These are phyloP conservation scores for Brachymystax lenok DNA, from an alignment of 2,797 vertebrate genomes.

Conservation along the genomic window DNA sequence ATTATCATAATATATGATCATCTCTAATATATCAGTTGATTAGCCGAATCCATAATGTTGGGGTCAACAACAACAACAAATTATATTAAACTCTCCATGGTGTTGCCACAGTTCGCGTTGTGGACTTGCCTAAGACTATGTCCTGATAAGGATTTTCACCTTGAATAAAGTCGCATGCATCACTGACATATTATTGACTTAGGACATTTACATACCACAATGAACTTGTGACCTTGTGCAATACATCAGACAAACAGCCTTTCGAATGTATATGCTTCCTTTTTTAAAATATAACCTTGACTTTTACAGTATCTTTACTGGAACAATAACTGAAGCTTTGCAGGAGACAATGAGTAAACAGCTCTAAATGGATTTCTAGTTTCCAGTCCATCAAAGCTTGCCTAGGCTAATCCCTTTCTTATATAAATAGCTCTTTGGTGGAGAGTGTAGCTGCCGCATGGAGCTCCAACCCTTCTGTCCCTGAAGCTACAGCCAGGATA, in stretches of 20 bases:
- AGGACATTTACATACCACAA: not conserved
- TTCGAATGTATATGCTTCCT: not conserved
- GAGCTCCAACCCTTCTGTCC: conserved; percentile 86
- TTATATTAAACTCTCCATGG: not conserved
- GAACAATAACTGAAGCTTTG: not conserved
- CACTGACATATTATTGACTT: not conserved
- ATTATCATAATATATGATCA: not conserved
- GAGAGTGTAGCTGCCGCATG: conserved; percentile 78
- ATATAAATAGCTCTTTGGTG: conserved; percentile 87
- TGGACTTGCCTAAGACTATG: not conserved
- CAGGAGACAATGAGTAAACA: conserved; percentile 48
- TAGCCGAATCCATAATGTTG: not conserved
- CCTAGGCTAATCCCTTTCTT: conserved; percentile 83
- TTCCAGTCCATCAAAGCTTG: conserved; percentile 81
- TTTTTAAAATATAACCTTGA: not conserved
- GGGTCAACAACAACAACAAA: not conserved
- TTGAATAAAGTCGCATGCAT: not conserved
- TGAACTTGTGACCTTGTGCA: not conserved
- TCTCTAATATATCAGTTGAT: not conserved
- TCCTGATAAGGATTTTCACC: not conserved
- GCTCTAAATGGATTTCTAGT: conserved; percentile 63
- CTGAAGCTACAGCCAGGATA: conserved; percentile 84
- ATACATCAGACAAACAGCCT: not conserved
- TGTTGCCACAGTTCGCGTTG: not conserved
- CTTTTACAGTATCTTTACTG: not conserved